Conservation (phyloP, 1,140 invertebrate species). For the Mizuhopecten yessoensis region DNA sequence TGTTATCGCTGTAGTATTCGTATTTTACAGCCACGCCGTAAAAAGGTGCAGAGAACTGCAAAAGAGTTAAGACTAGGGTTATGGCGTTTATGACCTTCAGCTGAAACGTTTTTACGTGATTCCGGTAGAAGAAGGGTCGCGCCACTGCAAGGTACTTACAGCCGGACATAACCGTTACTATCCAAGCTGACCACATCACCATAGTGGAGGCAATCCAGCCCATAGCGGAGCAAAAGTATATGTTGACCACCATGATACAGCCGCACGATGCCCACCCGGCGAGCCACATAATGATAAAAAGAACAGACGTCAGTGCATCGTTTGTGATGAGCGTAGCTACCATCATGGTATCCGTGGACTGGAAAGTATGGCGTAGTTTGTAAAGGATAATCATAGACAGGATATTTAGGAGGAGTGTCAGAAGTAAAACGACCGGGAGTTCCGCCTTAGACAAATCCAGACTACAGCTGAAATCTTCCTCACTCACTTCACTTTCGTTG, state of each 20-base stretch:
- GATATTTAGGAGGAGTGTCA: conserved; percentile 21
- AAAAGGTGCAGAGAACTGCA: conserved; percentile 30
- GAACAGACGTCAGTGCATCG: conserved; percentile 38
- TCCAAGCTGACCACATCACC: conserved; percentile 48
- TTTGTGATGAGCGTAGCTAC: conserved; percentile 13
- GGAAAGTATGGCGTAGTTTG: background rate
- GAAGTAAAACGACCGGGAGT: background rate
- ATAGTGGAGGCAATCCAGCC: conserved; percentile 27
- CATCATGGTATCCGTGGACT: conserved; percentile 14
- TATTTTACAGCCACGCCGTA: background rate
- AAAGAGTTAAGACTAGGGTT: background rate
- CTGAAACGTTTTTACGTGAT: background rate
- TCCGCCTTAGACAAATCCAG: conserved; percentile 42
- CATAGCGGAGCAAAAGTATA: background rate
- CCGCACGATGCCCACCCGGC: conserved; percentile 42
- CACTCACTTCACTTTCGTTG: background rate
- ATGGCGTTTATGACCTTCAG: background rate
- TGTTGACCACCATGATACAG: background rate
- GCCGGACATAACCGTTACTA: background rate
- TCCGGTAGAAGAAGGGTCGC: conserved; percentile 3
- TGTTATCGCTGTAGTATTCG: conserved; percentile 42
- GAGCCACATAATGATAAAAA: conserved; percentile 46
- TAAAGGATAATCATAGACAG: background rate
- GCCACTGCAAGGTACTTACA: background rate
- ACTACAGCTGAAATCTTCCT: conserved; percentile 11